A percentile compares a stretch with the other conserved stretches of the same genome.
phyloP scores from a whole-genome alignment of 1,140 invertebrate genomes.

The Lysiphlebus fabarum region DNA sequence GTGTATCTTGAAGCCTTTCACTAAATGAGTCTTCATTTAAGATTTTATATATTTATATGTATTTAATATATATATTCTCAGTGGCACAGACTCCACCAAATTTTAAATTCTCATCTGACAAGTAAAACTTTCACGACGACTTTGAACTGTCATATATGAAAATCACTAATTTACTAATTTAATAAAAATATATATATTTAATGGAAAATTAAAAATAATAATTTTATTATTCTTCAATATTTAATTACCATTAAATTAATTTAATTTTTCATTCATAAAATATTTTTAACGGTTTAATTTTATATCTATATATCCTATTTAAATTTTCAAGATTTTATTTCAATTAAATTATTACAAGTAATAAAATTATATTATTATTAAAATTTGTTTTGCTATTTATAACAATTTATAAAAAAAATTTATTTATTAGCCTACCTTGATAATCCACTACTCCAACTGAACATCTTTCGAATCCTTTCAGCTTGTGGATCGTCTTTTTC shows the following conservation, averaged over 20 bases:
- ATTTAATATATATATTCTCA: neutral
- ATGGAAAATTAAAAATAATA: neutral
- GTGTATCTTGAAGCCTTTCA: conserved; percentile 14
- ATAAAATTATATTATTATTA: too few relatives aligned
- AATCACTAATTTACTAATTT: neutral
- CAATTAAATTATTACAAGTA: too few relatives aligned
- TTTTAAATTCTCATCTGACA: neutral
- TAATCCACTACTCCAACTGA: conserved; percentile 50
- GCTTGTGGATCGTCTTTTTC: conserved; percentile 39
- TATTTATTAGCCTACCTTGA: conserved; percentile 32
- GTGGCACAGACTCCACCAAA: conserved; percentile 10
- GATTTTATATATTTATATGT: too few relatives aligned
- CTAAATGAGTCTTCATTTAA: neutral
- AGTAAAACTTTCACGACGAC: conserved; percentile 13
- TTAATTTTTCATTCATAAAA: too few relatives aligned
- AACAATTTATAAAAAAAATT: neutral
- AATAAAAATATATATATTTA: too few relatives aligned
- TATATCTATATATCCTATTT: neutral
- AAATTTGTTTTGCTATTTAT: too few relatives aligned
- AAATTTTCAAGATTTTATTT: too few relatives aligned
- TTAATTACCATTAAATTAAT: too few relatives aligned
- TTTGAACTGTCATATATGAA: neutral
- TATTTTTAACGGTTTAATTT: too few relatives aligned
- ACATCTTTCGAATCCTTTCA: conserved; percentile 50
- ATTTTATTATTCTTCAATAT: neutral